Percentiles rank a stretch among this genome's conserved stretches.
Conservation (phyloP, 1,140 invertebrate genomes). For the Calliopsis andreniformis region DNA sequence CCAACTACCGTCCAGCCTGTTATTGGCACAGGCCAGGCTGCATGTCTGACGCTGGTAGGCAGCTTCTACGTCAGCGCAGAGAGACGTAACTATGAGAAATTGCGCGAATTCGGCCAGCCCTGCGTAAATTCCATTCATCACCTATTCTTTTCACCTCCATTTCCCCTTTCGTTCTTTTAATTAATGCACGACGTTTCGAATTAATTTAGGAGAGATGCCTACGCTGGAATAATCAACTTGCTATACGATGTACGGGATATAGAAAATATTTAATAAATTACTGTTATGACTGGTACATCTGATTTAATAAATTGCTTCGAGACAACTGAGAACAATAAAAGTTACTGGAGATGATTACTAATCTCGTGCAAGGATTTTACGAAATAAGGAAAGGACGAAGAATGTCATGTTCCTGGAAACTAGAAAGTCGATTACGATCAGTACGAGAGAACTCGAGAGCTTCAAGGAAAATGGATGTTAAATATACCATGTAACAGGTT, state of each 20-base stretch:
- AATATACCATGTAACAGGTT: conserved; percentile 57
- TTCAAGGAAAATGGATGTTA: conserved; percentile 53
- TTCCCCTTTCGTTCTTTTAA: background rate
- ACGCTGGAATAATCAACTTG: background rate
- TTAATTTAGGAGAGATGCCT: background rate
- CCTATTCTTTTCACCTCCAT: background rate
- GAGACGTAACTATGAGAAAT: conserved; percentile 52
- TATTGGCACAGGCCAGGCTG: conserved; percentile 31
- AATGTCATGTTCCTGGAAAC: conserved; percentile 35
- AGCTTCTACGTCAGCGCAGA: conserved; percentile 34
- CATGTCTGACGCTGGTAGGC: conserved; percentile 38
- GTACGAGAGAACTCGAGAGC: conserved; percentile 54
- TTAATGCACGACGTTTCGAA: background rate
- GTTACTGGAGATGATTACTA: conserved; percentile 22
- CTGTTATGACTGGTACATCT: conserved; percentile 6
- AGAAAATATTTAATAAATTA: too few relatives aligned
- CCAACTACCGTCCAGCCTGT: conserved; percentile 24
- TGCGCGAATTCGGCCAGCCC: background rate
- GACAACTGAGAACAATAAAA: background rate
- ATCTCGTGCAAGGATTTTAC: conserved; percentile 43
- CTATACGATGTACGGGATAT: too few relatives aligned
- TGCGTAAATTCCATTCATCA: conserved; percentile 1
- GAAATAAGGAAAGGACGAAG: conserved; percentile 20
- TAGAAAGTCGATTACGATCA: conserved; percentile 54
- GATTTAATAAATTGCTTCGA: too few relatives aligned